A percentile compares a stretch with the other conserved stretches of the same genome.
These are phyloP conservation scores for Astyanax mexicanus DNA, from an alignment of 2,797 vertebrate species.

Conservation along the genomic window DNA sequence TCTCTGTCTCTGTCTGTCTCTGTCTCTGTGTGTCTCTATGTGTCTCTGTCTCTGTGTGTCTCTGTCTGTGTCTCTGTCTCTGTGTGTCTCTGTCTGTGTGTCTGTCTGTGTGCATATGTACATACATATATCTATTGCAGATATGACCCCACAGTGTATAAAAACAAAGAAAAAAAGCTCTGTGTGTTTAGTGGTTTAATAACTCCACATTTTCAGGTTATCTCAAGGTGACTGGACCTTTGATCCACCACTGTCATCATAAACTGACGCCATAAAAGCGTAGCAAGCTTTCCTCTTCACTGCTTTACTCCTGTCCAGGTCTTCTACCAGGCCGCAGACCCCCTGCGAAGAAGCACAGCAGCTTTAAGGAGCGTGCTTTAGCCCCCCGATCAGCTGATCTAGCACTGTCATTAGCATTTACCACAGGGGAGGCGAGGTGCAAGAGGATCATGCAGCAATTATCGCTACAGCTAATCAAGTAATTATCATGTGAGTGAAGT, in stretches of 20 bases:
- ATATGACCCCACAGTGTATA: conserved; percentile 3
- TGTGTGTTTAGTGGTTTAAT: conserved; percentile 41
- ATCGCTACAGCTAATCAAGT: conserved; percentile 70
- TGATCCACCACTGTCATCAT: conserved; percentile 25
- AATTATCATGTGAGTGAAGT: conserved; percentile 69
- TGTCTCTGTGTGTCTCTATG: too few species aligned
- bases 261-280: conserved; percentile 61
- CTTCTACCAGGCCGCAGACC: conserved; percentile 17
- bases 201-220: conserved; percentile 25
- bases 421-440: conserved; percentile 51
- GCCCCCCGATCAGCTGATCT: conserved; percentile 25
- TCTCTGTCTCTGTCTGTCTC: too few species aligned
- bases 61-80: too few species aligned
- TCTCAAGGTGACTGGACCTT: conserved; percentile 26
- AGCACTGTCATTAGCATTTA: conserved; percentile 65
- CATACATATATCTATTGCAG: too few species aligned
- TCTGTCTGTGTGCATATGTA: too few species aligned
- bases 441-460: conserved; percentile 67
- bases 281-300: conserved; percentile 52
- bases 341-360: conserved; percentile 38
- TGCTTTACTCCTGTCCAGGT: conserved; percentile 41
- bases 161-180: too few species aligned
- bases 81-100: too few species aligned
- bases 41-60: too few species aligned
- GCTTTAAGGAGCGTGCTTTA: conserved; percentile 8